Evolutionary conservation across 2,113 vertebrate genomes (phyloP).

Genomic region (Equus quagga): DNA sequence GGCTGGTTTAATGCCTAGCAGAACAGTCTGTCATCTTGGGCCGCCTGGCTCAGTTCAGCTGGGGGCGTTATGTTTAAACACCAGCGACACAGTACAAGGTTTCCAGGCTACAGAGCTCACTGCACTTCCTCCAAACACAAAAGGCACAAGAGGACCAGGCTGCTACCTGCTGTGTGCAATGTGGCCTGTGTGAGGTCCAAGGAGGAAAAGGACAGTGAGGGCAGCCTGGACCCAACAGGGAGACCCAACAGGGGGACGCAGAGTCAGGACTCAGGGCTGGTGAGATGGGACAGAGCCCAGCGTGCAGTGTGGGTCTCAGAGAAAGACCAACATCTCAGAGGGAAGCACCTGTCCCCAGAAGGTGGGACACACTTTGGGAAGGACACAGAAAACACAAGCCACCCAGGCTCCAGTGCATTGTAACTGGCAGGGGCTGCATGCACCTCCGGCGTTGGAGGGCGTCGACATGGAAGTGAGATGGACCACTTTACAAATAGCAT

Average conservation of each 20-base stretch:
- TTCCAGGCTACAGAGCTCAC: not conserved
- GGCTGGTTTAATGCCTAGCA: not conserved
- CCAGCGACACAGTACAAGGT: not conserved
- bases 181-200: not conserved
- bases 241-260: not conserved
- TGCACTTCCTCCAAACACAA: not conserved
- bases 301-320: not conserved
- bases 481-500: not conserved
- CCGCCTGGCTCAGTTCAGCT: too few species aligned
- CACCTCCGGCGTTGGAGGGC: fast-evolving
- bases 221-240: not conserved
- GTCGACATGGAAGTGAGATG: fast-evolving
- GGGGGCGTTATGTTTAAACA: not conserved
- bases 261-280: fast-evolving
- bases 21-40: not conserved
- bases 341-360: not conserved
- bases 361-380: not conserved
- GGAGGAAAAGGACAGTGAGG: not conserved
- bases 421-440: not conserved
- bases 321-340: not conserved
- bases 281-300: fast-evolving
- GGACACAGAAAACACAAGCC: not conserved
- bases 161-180: not conserved
- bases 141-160: not conserved
- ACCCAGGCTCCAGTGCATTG: fast-evolving